Evolutionary conservation across 1,140 invertebrate genomes (phyloP).

Genomic region (Pectinophora gossypiella): DNA sequence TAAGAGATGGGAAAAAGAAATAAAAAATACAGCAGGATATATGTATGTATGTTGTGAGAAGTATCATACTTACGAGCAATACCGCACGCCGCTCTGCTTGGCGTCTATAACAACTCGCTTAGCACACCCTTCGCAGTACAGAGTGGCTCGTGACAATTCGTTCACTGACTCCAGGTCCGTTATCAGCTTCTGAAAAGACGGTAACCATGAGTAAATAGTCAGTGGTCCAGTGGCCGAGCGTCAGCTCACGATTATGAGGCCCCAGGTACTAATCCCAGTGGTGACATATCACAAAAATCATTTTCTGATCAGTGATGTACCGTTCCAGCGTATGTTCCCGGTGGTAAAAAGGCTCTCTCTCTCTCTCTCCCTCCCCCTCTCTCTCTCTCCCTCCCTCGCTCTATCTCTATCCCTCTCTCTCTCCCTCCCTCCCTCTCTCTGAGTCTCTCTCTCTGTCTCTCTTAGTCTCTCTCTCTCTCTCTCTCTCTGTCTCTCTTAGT

Average conservation of each 20-base stretch:
- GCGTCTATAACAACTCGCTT: slow-evolving; percentile 77
- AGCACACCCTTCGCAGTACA: slow-evolving; percentile 77
- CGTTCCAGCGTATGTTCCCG: background rate
- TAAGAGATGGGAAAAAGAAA: no score
- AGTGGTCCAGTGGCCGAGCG: no score
- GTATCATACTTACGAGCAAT: slow-evolving; percentile 71
- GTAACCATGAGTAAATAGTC: background rate
- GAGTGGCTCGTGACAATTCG: slow-evolving; percentile 65
- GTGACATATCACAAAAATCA: background rate
- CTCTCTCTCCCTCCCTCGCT: background rate
- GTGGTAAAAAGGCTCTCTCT: background rate
- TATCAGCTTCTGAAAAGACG: slow-evolving; percentile 30
- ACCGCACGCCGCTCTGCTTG: slow-evolving; percentile 68
- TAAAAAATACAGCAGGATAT: background rate
- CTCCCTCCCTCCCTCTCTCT: no score
- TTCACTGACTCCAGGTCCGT: slow-evolving; percentile 43
- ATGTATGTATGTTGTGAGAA: background rate
- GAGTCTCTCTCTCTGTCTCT: no score
- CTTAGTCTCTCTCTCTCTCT: no score
- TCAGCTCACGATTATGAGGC: no score
- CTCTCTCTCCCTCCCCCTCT: background rate
- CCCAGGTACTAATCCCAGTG: background rate
- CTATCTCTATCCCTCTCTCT: no score
- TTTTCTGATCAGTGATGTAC: background rate
- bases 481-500: no score